A percentile compares a stretch with the other conserved stretches of the same genome.
Conservation (phyloP, 1,140 invertebrate species). For the Zophobas morio region DNA sequence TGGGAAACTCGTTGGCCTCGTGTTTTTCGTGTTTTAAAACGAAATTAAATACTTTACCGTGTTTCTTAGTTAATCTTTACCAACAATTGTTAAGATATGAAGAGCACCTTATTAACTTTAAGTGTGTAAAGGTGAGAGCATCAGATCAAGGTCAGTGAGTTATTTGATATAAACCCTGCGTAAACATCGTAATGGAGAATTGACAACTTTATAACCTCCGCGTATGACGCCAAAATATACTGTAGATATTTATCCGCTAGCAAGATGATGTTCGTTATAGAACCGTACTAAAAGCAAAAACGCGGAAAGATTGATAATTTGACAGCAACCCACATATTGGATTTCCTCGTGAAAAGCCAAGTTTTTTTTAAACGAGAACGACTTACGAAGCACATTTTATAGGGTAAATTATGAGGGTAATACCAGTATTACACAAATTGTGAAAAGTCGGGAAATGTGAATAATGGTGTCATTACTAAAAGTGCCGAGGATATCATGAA, state of each 20-base stretch:
- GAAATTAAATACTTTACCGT: too few species aligned
- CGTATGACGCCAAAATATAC: neutral
- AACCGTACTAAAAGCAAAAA: neutral
- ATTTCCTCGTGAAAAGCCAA: slow-evolving; percentile 11
- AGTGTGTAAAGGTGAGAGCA: neutral
- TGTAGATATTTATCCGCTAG: neutral
- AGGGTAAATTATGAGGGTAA: slow-evolving; percentile 44
- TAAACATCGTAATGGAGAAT: neutral
- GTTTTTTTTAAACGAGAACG: slow-evolving; percentile 18
- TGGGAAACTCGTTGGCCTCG: too few species aligned
- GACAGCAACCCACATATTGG: slow-evolving; percentile 26
- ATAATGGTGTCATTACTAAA: slow-evolving; percentile 56
- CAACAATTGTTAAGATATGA: too few species aligned
- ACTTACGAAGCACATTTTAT: slow-evolving; percentile 42
- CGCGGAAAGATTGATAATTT: slow-evolving; percentile 36
- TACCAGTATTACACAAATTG: slow-evolving; percentile 47
- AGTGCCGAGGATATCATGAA: slow-evolving; percentile 56
- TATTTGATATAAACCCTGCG: neutral
- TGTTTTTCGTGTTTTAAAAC: too few species aligned
- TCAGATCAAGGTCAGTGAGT: neutral
- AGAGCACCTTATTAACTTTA: too few species aligned
- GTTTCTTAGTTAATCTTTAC: too few species aligned
- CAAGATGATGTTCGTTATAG: slow-evolving; percentile 8
- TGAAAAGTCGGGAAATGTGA: slow-evolving; percentile 55
- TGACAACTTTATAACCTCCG: slow-evolving; percentile 9